These are phyloP conservation scores for Cerastis leucographa DNA, from an alignment of 2,888 invertebrate genomes.

Conservation along the genomic window DNA sequence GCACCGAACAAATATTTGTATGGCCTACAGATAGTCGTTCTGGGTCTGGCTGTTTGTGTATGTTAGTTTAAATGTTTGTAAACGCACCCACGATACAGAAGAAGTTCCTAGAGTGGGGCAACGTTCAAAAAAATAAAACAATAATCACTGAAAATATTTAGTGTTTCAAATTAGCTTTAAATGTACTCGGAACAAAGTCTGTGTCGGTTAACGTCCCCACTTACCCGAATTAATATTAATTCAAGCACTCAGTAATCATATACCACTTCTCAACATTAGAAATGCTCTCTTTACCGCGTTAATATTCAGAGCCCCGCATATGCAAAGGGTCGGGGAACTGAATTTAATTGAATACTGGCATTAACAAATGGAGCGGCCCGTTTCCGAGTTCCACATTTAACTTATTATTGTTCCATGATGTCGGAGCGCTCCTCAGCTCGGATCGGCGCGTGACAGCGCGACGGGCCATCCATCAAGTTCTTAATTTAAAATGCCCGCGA, in stretches of 20 bases:
- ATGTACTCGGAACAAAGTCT: conserved; percentile 57
- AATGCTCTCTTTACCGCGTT: conserved; percentile 80
- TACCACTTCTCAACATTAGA: conserved; percentile 75
- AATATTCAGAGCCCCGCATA: conserved; percentile 85
- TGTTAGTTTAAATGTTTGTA: too few species aligned
- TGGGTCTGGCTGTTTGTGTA: too few species aligned
- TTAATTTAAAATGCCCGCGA: conserved; percentile 89
- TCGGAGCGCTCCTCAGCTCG: conserved; percentile 77
- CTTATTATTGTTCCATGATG: conserved; percentile 88
- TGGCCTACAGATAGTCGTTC: too few species aligned
- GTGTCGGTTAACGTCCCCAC: conserved; percentile 61
- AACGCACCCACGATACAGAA: too few species aligned
- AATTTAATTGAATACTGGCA: conserved; percentile 90
- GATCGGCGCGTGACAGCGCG: conserved; percentile 86
- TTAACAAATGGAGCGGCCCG: conserved; percentile 89
- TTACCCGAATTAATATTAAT: conserved; percentile 71
- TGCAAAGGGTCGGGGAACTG: conserved; percentile 86
- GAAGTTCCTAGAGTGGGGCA: too few species aligned
- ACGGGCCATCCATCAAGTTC: conserved; percentile 89
- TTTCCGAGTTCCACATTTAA: conserved; percentile 88
- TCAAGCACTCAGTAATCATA: conserved; percentile 73
- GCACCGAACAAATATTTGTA: too few species aligned
- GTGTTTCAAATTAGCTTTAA: conserved; percentile 42
- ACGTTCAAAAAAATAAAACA: too few species aligned
- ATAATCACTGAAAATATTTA: conserved; percentile 25